Conservation (phyloP, 2,888 invertebrate genomes). For the Branchellion lobata region DNA sequence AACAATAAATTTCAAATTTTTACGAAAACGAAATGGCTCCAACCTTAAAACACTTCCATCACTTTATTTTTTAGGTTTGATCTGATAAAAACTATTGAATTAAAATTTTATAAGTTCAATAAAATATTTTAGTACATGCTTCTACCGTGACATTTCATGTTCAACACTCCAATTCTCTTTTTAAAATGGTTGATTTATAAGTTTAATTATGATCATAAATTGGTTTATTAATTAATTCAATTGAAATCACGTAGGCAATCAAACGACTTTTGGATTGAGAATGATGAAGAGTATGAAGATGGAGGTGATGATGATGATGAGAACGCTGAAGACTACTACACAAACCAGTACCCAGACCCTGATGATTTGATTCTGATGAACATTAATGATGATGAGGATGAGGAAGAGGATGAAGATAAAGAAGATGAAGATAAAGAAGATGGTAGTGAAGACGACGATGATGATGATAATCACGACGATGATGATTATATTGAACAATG, state of each 20-base stretch:
- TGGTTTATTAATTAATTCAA: too few species aligned
- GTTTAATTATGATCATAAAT: too few species aligned
- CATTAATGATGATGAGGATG: not conserved
- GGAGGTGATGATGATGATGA: not conserved
- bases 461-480: not conserved
- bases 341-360: not conserved
- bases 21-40: too few species aligned
- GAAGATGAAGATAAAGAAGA: not conserved
- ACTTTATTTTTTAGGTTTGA: too few species aligned
- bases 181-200: too few species aligned
- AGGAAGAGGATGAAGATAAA: not conserved
- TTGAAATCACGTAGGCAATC: too few species aligned
- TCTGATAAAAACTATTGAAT: too few species aligned
- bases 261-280: not conserved
- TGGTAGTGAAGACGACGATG: not conserved
- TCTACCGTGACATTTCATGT: too few species aligned
- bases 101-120: too few species aligned
- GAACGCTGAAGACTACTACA: conserved; percentile 2
- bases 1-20: not conserved
- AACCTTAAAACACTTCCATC: too few species aligned
- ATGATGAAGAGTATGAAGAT: not conserved
- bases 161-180: too few species aligned
- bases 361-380: not conserved
- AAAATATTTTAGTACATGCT: too few species aligned
- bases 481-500: not conserved